phyloP scores from a whole-genome alignment of 2,888 invertebrate genomes.

The Tetropium fuscum region DNA sequence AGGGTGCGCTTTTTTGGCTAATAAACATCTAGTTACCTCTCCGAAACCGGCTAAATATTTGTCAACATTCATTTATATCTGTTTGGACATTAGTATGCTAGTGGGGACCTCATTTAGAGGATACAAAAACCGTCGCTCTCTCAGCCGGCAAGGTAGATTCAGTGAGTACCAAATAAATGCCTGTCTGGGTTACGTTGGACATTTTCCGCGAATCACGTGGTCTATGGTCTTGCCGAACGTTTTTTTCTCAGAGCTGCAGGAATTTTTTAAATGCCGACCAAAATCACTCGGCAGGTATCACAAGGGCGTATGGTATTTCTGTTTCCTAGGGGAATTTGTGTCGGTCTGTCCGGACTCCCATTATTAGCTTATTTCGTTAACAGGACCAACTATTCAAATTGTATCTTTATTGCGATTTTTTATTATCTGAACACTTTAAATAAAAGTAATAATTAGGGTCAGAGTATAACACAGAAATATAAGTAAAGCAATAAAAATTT shows the following conservation, averaged over 20 bases:
- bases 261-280: constrained; percentile 48
- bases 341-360: no score
- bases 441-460: no score
- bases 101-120: constrained; percentile 48
- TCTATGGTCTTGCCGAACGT: constrained; percentile 50
- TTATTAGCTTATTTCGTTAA: no score
- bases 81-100: constrained; percentile 55
- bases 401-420: no score
- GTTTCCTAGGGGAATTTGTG: constrained; percentile 2
- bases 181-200: constrained; percentile 54
- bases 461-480: no score
- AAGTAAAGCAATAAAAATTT: no score
- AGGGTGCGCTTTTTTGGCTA: constrained; percentile 47
- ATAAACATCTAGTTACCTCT: constrained; percentile 52
- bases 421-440: no score
- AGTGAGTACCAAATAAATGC: constrained; percentile 47
- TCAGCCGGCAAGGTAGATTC: constrained; percentile 35
- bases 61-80: constrained; percentile 53
- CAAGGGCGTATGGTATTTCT: constrained; percentile 11
- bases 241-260: constrained; percentile 41
- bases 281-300: constrained; percentile 6
- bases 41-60: constrained; percentile 55
- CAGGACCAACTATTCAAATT: no score
- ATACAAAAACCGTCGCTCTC: constrained; percentile 45
- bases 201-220: constrained; percentile 56